These are phyloP conservation scores for Prietella phreatophila DNA, from an alignment of 2,113 vertebrate species.

Conservation along the genomic window DNA sequence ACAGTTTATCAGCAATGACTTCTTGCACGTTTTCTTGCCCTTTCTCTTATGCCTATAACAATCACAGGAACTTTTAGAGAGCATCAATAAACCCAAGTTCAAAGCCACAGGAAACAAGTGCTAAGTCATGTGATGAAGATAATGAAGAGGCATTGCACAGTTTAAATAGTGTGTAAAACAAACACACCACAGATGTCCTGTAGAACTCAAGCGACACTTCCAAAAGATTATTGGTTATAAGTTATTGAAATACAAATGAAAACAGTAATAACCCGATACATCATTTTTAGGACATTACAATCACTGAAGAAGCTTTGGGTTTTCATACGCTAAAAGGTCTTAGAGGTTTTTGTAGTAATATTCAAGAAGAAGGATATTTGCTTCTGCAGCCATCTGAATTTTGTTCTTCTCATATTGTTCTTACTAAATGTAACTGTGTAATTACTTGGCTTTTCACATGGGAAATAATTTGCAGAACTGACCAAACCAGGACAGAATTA, in stretches of 20 bases:
- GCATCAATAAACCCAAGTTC: conserved; percentile 18
- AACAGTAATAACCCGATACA: background rate
- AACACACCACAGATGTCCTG: background rate
- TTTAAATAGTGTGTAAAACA: background rate
- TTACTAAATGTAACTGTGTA: background rate
- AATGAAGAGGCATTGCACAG: background rate
- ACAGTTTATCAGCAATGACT: too few relatives aligned
- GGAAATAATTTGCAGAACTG: background rate
- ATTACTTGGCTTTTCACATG: background rate
- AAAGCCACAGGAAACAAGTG: background rate
- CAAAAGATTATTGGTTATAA: background rate
- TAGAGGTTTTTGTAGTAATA: background rate
- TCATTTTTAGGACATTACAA: background rate
- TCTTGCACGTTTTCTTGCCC: background rate
- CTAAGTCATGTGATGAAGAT: background rate
- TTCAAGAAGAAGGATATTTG: background rate
- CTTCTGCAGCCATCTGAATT: background rate
- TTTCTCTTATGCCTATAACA: background rate
- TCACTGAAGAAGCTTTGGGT: background rate
- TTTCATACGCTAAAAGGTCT: background rate
- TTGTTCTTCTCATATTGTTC: background rate
- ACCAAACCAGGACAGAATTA: background rate
- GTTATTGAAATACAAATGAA: background rate
- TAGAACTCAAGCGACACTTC: background rate
- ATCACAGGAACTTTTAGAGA: background rate